phyloP scores from a whole-genome alignment of 2,113 vertebrate genomes.

The Gobius niger region DNA sequence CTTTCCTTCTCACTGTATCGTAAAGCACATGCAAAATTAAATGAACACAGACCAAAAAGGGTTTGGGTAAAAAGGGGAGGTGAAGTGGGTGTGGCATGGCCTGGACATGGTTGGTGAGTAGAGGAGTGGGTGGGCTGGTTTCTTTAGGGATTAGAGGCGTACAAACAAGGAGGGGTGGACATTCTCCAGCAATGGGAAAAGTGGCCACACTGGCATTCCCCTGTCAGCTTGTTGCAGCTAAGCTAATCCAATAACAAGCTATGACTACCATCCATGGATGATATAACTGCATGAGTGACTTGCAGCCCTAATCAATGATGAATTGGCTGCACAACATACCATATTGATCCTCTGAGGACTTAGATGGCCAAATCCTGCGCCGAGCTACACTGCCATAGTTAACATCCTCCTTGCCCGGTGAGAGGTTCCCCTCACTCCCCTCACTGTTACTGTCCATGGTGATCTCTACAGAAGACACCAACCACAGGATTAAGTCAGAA shows the following conservation, averaged over 20 bases:
- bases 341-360: conserved; percentile 84
- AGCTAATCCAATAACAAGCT: conserved; percentile 51
- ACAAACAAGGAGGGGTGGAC: conserved; percentile 64
- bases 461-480: conserved; percentile 89
- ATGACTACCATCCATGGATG: conserved; percentile 30
- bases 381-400: conserved; percentile 88
- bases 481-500: conserved; percentile 77
- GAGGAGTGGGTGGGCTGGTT: conserved; percentile 44
- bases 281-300: conserved; percentile 52
- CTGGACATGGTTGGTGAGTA: conserved; percentile 39
- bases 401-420: conserved; percentile 87
- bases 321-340: conserved; percentile 80
- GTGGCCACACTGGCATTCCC: conserved; percentile 61
- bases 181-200: conserved; percentile 68
- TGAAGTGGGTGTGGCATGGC: conserved; percentile 12
- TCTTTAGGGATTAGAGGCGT: conserved; percentile 37
- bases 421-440: conserved; percentile 90
- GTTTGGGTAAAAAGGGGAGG: conserved; percentile 29
- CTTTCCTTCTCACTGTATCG: conserved; percentile 53
- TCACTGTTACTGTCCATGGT: conserved; percentile 94
- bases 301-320: conserved; percentile 46
- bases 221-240: conserved; percentile 55
- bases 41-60: conserved; percentile 34
- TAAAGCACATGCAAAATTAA: conserved; percentile 63
- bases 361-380: conserved; percentile 82